A percentile compares a stretch with the other conserved stretches of the same genome.
These are phyloP conservation scores for Agrotis puta DNA, from an alignment of 2,888 invertebrate genomes.

Conservation along the genomic window DNA sequence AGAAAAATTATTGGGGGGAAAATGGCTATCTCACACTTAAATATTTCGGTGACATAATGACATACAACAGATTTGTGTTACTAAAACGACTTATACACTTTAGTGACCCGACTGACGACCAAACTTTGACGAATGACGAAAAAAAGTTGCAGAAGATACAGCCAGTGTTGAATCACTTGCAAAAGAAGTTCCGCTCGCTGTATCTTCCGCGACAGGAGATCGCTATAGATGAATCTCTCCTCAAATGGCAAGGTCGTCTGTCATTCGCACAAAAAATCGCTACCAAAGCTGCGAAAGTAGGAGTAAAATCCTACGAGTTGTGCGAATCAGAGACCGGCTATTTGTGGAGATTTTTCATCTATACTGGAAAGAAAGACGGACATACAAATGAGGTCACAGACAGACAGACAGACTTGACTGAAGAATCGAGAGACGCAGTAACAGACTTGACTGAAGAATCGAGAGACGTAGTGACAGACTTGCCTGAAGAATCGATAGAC, in stretches of 20 bases:
- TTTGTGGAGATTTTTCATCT: slow-evolving; percentile 5
- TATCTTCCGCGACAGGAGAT: neutral
- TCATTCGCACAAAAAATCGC: slow-evolving; percentile 1
- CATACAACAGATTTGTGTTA: too few species aligned
- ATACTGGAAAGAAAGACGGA: neutral
- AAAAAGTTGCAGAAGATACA: neutral
- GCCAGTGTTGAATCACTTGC: neutral
- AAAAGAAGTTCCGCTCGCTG: neutral
- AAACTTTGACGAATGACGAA: too few species aligned
- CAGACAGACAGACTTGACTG: neutral
- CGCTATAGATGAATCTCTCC: neutral
- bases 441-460: neutral
- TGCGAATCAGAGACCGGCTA: neutral
- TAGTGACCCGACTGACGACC: too few species aligned
- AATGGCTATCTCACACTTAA: neutral
- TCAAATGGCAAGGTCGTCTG: too few species aligned
- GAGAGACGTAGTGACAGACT: too few species aligned
- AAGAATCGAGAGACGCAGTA: neutral
- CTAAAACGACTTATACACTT: too few species aligned
- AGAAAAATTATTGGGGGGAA: neutral
- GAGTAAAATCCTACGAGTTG: neutral
- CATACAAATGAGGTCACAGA: neutral
- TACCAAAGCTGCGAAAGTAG: neutral
- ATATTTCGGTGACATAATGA: neutral
- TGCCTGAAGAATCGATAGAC: too few species aligned